Evolutionary conservation across 2,888 invertebrate genomes (phyloP).

Genomic region (Polylopha cassiicola): DNA sequence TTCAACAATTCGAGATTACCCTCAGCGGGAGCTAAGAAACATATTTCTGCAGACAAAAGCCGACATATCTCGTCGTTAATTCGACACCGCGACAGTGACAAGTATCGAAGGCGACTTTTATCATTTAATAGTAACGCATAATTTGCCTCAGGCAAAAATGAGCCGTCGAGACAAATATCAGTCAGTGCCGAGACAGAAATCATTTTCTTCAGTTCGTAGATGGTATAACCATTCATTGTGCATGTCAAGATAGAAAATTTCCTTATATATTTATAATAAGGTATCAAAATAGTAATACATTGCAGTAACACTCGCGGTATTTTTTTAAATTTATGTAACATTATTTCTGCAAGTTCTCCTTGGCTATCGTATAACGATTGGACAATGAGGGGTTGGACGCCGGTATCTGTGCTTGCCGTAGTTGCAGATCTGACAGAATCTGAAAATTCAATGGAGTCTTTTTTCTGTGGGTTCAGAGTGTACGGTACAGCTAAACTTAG

Average conservation of each 20-base stretch:
- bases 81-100: slow-evolving; percentile 46
- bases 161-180: slow-evolving; percentile 45
- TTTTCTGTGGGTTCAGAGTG: slow-evolving; percentile 2
- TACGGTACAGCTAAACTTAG: slow-evolving; percentile 20
- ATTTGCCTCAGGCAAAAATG: slow-evolving; percentile 33
- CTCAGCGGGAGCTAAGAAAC: slow-evolving; percentile 32
- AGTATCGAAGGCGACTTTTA: slow-evolving; percentile 28
- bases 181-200: slow-evolving; percentile 38
- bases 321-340: slow-evolving; percentile 27
- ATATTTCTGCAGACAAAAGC: slow-evolving; percentile 37
- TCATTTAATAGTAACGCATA: slow-evolving; percentile 38
- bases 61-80: slow-evolving; percentile 41
- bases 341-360: slow-evolving; percentile 39
- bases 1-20: slow-evolving; percentile 40
- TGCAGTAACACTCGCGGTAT: slow-evolving; percentile 39
- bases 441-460: slow-evolving; percentile 3
- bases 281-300: slow-evolving; percentile 32
- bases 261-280: slow-evolving; percentile 31
- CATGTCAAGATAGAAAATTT: slow-evolving; percentile 39
- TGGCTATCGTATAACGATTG: slow-evolving; percentile 36
- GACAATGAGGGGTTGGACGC: slow-evolving; percentile 27
- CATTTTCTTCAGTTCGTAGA: slow-evolving; percentile 44
- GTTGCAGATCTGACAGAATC: slow-evolving; percentile 3
- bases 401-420: too few species aligned
- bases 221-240: slow-evolving; percentile 33